phyloP scores from a whole-genome alignment of 1,140 invertebrate species.

The roundworm (Caenorhabditis elegans) region WBcel235 BX284605.5:6966001-6966500 shows the following conservation, averaged over 20 bases:
- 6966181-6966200: slow-evolving; percentile 38
- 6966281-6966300: slow-evolving; percentile 33
- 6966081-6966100: slow-evolving; percentile 38
- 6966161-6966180: slow-evolving; percentile 44
- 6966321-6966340: slow-evolving; percentile 41
- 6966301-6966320: slow-evolving; percentile 26
- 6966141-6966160: slow-evolving; percentile 34
- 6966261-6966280: not conserved
- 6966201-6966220: slow-evolving; percentile 43
- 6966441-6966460: not conserved
- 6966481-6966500: slow-evolving; percentile 43
- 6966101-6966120: slow-evolving; percentile 44
- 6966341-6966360: slow-evolving; percentile 35
- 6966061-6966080: slow-evolving; percentile 47
- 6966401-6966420: slow-evolving; percentile 10
- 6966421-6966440: not conserved
- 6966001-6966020: slow-evolving; percentile 40
- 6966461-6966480: not conserved
- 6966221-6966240: slow-evolving; percentile 35
- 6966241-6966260: not conserved
- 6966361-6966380: too few species aligned
- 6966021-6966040: not conserved
- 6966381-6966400: too few species aligned
- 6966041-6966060: not conserved
- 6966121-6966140: slow-evolving; percentile 32